Conservation (phyloP, 2,888 invertebrate species). For the Bhutanitis thaidina region DNA sequence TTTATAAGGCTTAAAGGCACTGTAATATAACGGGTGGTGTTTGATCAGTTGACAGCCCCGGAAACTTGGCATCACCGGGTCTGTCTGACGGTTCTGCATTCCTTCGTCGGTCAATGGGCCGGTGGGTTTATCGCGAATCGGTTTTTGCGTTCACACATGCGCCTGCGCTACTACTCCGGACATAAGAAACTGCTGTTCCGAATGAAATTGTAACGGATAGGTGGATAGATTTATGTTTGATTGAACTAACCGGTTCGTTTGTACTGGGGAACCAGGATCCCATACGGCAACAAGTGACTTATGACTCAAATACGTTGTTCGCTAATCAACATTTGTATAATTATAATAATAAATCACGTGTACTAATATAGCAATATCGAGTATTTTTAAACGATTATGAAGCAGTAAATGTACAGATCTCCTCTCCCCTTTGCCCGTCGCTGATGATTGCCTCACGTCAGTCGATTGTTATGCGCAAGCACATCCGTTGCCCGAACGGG, state of each 20-base stretch:
- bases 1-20: too few relatives aligned
- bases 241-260: too few relatives aligned
- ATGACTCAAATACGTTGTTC: too few relatives aligned
- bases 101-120: constrained; percentile 27
- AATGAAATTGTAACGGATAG: not conserved
- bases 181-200: not conserved
- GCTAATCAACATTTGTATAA: too few relatives aligned
- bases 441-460: constrained; percentile 5
- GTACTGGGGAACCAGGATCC: too few relatives aligned
- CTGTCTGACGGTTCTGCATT: constrained; percentile 21
- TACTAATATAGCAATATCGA: too few relatives aligned
- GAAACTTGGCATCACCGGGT: not conserved
- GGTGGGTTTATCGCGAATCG: constrained; percentile 2
- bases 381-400: too few relatives aligned
- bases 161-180: not conserved
- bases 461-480: constrained; percentile 43
- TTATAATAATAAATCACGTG: too few relatives aligned
- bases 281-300: too few relatives aligned
- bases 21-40: too few relatives aligned
- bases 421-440: not conserved
- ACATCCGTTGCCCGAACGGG: constrained; percentile 32
- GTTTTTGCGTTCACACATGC: not conserved
- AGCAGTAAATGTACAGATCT: not conserved
- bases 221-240: too few relatives aligned
- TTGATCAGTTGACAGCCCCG: constrained; percentile 9